These are phyloP conservation scores for Picathartes gymnocephalus DNA, from an alignment of 2,113 vertebrate species.

Conservation along the genomic window DNA sequence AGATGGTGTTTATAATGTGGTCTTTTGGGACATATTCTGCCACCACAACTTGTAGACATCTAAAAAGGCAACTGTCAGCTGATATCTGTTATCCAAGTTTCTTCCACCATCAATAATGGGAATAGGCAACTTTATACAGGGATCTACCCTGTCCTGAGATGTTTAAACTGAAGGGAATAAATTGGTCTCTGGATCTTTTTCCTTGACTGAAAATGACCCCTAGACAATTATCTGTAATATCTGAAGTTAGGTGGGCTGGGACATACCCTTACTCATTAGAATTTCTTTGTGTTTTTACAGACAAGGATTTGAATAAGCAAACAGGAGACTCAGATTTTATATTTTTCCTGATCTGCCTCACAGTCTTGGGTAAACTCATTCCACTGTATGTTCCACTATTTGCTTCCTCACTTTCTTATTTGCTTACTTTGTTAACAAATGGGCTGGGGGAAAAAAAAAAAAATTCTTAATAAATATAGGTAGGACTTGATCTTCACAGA, in stretches of 20 bases:
- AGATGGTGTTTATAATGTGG: background rate
- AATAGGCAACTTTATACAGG: background rate
- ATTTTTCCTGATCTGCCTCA: background rate
- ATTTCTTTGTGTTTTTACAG: background rate
- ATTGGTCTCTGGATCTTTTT: background rate
- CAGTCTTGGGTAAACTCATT: background rate
- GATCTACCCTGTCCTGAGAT: background rate
- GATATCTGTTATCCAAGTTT: background rate
- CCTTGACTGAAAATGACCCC: background rate
- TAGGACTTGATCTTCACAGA: background rate
- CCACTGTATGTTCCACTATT: accelerated
- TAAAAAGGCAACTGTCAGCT: background rate
- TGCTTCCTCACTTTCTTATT: background rate
- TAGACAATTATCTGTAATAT: background rate
- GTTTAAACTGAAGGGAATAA: background rate
- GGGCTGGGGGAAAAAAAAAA: background rate
- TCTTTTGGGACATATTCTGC: background rate
- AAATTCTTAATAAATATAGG: background rate
- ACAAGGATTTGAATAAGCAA: background rate
- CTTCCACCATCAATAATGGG: background rate
- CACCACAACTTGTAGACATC: background rate
- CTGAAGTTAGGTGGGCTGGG: background rate
- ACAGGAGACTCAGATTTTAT: background rate
- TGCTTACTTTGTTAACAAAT: background rate
- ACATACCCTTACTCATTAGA: background rate